These are phyloP conservation scores for Drosophila equinoxialis DNA, from an alignment of 1,140 invertebrate species.

Conservation along the genomic window DNA sequence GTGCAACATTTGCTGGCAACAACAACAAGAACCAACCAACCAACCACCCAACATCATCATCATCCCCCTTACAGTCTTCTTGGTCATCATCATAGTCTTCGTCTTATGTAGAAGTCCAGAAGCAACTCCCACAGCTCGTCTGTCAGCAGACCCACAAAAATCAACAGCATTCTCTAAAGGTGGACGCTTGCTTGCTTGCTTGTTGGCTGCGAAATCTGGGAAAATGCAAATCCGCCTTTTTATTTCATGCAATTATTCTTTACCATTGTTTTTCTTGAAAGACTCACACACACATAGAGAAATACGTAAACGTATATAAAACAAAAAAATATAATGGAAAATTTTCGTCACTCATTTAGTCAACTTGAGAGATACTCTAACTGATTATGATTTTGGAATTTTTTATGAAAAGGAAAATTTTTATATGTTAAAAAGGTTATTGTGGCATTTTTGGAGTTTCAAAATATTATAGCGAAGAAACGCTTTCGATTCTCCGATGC, in stretches of 20 bases:
- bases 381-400: too few relatives aligned
- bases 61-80: constrained; percentile 34
- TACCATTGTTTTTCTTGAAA: constrained; percentile 57
- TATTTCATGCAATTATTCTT: constrained; percentile 81
- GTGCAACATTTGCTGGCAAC: constrained; percentile 26
- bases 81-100: constrained; percentile 1
- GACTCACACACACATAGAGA: constrained; percentile 17
- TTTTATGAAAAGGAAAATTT: too few relatives aligned
- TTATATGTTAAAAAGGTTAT: too few relatives aligned
- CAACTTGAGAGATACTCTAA: background rate
- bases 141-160: constrained; percentile 71
- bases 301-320: constrained; percentile 32
- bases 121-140: constrained; percentile 56
- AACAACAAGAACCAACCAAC: background rate
- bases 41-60: background rate
- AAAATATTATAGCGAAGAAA: too few relatives aligned
- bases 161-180: constrained; percentile 68
- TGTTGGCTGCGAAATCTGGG: constrained; percentile 52
- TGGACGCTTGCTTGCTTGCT: constrained; percentile 23
- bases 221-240: constrained; percentile 82
- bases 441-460: too few relatives aligned
- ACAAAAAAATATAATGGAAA: constrained; percentile 20
- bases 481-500: too few relatives aligned
- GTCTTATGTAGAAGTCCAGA: constrained; percentile 48
- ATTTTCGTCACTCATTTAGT: background rate